These are phyloP conservation scores for Scaptomyza graminum DNA, from an alignment of 1,140 invertebrate genomes.

Conservation along the genomic window DNA sequence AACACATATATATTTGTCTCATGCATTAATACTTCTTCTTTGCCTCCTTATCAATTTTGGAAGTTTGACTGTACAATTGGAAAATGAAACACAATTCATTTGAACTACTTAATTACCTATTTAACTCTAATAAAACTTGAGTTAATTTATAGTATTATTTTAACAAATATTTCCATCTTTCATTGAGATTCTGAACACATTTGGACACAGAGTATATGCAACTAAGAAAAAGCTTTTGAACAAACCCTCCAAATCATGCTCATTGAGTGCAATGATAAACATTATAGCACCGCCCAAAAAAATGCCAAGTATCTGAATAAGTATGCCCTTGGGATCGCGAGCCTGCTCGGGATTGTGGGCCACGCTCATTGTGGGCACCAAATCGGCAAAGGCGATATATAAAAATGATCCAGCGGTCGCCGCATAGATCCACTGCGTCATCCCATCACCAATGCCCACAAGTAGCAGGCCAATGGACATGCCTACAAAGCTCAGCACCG, in stretches of 20 bases:
- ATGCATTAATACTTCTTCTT: neutral
- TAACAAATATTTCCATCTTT: neutral
- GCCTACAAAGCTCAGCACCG: conserved; percentile 90
- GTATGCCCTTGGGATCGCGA: conserved; percentile 73
- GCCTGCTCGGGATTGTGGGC: conserved; percentile 81
- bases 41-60: conserved; percentile 2
- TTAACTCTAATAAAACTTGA: conserved; percentile 2
- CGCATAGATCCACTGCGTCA: conserved; percentile 90
- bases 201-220: neutral
- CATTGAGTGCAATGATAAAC: conserved; percentile 90
- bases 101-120: neutral
- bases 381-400: conserved; percentile 91
- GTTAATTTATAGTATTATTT: neutral
- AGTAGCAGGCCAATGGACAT: conserved; percentile 89
- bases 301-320: conserved; percentile 88
- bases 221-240: conserved; percentile 82
- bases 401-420: conserved; percentile 92
- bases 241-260: conserved; percentile 87
- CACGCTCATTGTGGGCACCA: conserved; percentile 87
- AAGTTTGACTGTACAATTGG: conserved; percentile 2
- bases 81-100: neutral
- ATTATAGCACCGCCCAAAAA: conserved; percentile 89
- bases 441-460: conserved; percentile 87
- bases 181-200: conserved; percentile 35
- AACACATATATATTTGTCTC: neutral